Evolutionary conservation across 2,888 invertebrate species (phyloP).

Genomic region (Leistus spinibarbis): DNA sequence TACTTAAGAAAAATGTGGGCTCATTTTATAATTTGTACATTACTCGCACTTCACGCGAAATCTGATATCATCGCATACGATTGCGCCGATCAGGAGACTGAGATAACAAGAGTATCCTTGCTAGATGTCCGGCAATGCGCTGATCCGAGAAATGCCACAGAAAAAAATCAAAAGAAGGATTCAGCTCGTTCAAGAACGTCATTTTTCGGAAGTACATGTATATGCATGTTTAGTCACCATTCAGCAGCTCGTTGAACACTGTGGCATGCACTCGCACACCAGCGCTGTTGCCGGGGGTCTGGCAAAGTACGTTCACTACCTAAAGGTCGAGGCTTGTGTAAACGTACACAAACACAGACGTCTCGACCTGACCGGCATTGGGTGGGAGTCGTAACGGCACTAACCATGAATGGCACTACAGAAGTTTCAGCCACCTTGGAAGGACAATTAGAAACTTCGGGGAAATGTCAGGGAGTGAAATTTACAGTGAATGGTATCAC

Average conservation of each 20-base stretch:
- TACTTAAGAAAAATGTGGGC: too few relatives aligned
- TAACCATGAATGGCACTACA: slow-evolving; percentile 11
- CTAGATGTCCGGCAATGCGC: neutral
- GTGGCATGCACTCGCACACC: slow-evolving; percentile 26
- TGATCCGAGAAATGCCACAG: too few relatives aligned
- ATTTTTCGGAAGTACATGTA: slow-evolving; percentile 20
- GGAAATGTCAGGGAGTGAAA: slow-evolving; percentile 5
- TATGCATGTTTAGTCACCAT: slow-evolving; percentile 14
- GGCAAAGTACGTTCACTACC: neutral
- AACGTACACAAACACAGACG: slow-evolving; percentile 5
- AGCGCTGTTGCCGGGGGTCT: slow-evolving; percentile 12
- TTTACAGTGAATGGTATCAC: slow-evolving; percentile 1
- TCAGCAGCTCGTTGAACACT: too few relatives aligned
- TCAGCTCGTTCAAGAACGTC: too few relatives aligned
- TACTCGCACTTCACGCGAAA: too few relatives aligned
- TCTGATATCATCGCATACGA: too few relatives aligned
- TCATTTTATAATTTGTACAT: too few relatives aligned
- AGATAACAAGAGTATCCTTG: neutral
- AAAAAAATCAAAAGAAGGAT: too few relatives aligned
- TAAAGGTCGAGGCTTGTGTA: neutral
- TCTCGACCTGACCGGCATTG: slow-evolving; percentile 5
- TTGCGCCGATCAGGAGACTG: too few relatives aligned
- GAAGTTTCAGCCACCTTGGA: slow-evolving; percentile 15
- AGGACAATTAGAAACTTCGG: neutral
- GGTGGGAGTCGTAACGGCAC: slow-evolving; percentile 1